Evolutionary conservation across 2,888 invertebrate species (phyloP).

Genomic region (Drosophila mimica): DNA sequence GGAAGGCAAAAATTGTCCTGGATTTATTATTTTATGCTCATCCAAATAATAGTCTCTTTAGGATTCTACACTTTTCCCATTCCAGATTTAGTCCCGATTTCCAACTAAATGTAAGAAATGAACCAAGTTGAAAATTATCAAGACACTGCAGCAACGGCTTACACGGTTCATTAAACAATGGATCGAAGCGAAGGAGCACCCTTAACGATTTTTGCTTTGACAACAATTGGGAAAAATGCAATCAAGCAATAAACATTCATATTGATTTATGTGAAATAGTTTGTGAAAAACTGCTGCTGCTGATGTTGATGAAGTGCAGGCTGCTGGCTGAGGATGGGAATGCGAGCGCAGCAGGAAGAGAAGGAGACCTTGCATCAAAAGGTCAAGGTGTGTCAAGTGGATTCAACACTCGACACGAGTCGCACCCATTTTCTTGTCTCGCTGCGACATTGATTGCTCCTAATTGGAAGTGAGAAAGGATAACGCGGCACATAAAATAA

Average conservation of each 20-base stretch:
- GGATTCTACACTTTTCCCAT: background rate
- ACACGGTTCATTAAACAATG: constrained; percentile 32
- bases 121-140: constrained; percentile 16
- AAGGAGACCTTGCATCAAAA: constrained; percentile 28
- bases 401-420: constrained; percentile 10
- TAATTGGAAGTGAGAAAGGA: constrained; percentile 58
- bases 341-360: background rate
- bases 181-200: background rate
- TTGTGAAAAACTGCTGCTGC: constrained; percentile 24
- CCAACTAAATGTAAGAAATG: constrained; percentile 2
- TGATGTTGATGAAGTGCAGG: constrained; percentile 2
- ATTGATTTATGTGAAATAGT: constrained; percentile 51
- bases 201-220: constrained; percentile 8
- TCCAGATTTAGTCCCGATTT: background rate
- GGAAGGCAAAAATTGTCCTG: background rate
- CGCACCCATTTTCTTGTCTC: constrained; percentile 39
- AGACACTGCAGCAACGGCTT: constrained; percentile 7
- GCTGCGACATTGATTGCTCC: constrained; percentile 56
- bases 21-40: background rate
- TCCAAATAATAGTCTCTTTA: background rate
- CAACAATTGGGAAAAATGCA: constrained; percentile 20
- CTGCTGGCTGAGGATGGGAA: constrained; percentile 2
- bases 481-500: constrained; percentile 55
- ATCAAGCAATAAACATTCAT: constrained; percentile 18
- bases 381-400: constrained; percentile 52